These are phyloP conservation scores for Australoheros facetus DNA, from an alignment of 2,797 vertebrate genomes.

Conservation along the genomic window DNA sequence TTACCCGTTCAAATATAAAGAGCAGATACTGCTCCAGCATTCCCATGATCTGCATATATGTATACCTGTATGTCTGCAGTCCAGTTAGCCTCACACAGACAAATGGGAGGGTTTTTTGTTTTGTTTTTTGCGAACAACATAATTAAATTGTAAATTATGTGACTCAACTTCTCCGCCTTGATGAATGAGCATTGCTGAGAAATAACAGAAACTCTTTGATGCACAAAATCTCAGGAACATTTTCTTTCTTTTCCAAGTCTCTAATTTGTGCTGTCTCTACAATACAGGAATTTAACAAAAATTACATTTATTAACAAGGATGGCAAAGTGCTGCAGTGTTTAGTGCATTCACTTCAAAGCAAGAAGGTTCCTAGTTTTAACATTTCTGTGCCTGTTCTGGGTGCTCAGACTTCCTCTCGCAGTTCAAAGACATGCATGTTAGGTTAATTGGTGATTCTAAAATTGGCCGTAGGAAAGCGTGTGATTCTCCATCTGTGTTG, in stretches of 20 bases:
- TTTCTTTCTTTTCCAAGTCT: not conserved
- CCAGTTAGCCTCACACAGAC: not conserved
- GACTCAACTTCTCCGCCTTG: not conserved
- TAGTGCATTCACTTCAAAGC: not conserved
- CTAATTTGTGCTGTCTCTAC: not conserved
- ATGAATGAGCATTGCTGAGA: not conserved
- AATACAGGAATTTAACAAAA: not conserved
- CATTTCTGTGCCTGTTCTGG: not conserved
- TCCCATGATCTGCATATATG: not conserved
- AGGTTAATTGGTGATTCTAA: not conserved
- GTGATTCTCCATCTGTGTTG: no score
- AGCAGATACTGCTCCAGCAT: not conserved
- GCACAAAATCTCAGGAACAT: not conserved
- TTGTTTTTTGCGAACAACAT: not conserved
- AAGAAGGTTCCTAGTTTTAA: not conserved
- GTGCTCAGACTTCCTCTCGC: not conserved
- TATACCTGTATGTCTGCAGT: not conserved
- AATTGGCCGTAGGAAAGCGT: not conserved
- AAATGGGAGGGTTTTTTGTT: not conserved
- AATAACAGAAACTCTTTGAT: not conserved
- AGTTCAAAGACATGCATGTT: not conserved
- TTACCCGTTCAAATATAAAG: not conserved
- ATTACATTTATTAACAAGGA: not conserved
- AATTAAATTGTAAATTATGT: not conserved
- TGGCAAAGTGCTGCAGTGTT: not conserved